Evolutionary conservation across 2,888 invertebrate species (phyloP).

Genomic region (Cataglyphis altisquamis): DNA sequence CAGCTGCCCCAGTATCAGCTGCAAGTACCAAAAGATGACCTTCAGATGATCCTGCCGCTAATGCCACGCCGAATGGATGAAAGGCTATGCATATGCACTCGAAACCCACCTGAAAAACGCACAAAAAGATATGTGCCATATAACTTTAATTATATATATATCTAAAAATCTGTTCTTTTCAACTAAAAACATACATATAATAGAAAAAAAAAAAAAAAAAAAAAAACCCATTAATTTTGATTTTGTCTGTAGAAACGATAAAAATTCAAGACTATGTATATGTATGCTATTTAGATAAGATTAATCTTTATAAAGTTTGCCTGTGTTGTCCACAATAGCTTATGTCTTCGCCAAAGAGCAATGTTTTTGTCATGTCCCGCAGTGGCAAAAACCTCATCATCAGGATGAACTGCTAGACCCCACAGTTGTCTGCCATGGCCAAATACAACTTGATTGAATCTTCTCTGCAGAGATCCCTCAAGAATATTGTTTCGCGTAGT

Average conservation of each 20-base stretch:
- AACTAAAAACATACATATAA: neutral
- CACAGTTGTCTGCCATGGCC: constrained; percentile 96
- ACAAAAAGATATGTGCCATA: neutral
- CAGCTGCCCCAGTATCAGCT: constrained; percentile 94
- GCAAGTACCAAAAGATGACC: constrained; percentile 95
- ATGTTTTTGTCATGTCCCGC: constrained; percentile 97
- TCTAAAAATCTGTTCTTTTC: neutral
- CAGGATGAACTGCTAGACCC: constrained; percentile 96
- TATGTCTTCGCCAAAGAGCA: constrained; percentile 96
- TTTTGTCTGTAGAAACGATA: no score
- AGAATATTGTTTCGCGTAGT: constrained; percentile 96
- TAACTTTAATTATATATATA: neutral
- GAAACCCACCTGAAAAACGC: constrained; percentile 89
- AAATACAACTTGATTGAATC: constrained; percentile 95
- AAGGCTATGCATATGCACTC: constrained; percentile 96
- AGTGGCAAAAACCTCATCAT: constrained; percentile 96
- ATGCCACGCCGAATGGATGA: constrained; percentile 95
- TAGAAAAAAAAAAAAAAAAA: no score
- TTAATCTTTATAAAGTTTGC: constrained; percentile 85
- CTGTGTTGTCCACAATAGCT: constrained; percentile 95
- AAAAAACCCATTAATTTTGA: neutral
- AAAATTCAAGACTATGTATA: no score
- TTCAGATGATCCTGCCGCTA: constrained; percentile 96
- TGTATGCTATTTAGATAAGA: neutral
- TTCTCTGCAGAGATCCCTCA: constrained; percentile 95